Base-by-base conservation (phyloP, 2,888 invertebrate species). In the Rhamnusium bicolor region DNA sequence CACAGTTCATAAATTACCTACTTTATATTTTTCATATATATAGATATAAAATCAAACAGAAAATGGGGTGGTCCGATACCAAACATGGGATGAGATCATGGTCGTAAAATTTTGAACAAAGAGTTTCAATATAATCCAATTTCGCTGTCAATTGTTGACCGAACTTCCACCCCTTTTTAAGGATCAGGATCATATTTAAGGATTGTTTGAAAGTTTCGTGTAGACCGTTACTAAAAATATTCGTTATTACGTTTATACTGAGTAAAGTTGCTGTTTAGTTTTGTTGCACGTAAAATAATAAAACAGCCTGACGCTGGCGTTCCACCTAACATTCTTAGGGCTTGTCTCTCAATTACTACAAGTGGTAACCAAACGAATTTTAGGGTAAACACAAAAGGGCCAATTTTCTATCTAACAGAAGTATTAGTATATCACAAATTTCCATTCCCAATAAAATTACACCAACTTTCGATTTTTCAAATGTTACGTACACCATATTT, bases 71-170 rank as follows among this genome's bases (percentile, higher is more conserved):
- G 70, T 75, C 65, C 72, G 65, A 60, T 49, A 32, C 47, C 69
- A 68, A 75, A 75, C 72, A 75, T 72, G 72, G 75, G 62, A 72
- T 65, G 67, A 70, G 40, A 40, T 75, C 72, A 68, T 71, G 70
- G 65, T 72, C 72, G 72, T 75, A 75, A 75, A 71, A 60, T 68
- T 72, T 63, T 68, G 72, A 75, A 72, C 71, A 74, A 74, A 72
- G 58, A 65, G 46, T n/a, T 65, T 68, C 69, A 56, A 75, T 72
- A 73, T 72, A 75, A 75, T 73, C 72, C 72, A 75, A 75, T 75
- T 71, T 68, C 71, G 68, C 53, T 65, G 61, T 68, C 75, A 75
- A 73, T 71, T 69, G 69, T 75, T 65, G 71, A 67, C 69, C 66
- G 68, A 19, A 68, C n/a, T 53, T 67, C 67, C 32, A 65, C 54